Base-by-base conservation (phyloP, 1,140 invertebrate species). In the Pemphigus obesinymphae region DNA sequence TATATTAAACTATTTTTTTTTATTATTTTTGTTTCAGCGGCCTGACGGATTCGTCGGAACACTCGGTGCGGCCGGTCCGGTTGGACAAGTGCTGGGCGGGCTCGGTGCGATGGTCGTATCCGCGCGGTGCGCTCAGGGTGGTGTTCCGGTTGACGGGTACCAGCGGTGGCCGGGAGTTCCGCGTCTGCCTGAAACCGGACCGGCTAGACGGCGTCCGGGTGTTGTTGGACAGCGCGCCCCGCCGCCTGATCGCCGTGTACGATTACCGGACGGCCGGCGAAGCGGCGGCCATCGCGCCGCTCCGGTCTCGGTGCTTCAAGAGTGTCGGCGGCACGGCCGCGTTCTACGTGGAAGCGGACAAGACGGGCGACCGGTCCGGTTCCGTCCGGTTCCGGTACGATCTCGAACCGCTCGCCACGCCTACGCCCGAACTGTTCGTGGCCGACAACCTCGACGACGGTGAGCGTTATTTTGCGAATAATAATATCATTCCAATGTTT, bases 151-250 rank as follows among this genome's bases (percentile, higher is more conserved):
- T 80, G 76, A 80, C 76, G 11, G 76, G 76, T 37, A 20, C 34
- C 37, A 45, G 55, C 37, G 76, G 76, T 6, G 76, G 76, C 15
- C 76, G 76, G 37, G 76, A 80, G 40, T 80, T 80, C 23, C 76
- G 76, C 34, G 76, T 80, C n/a, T 80, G 76, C 76, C 53, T 80
- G 15, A 80, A 80, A 45, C 76, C 76, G n/a, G 76, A 80, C 76
- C 20, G 76, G 55, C 53, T 80, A 37, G 76, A 80, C 55, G 76
- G 76, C 15, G 76, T 80, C 7, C 76, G 76, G 6, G 76, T 80
- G 55, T 37, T 80, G 3, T 15, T 80, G 34, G 76, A 80, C 53
- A 45, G 76, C 76, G 76, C 76, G n/a, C 76, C 55, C 1, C 55
- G 76, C 3, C 76, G 76, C 37, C 37, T 80, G 55, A 58, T 80